phyloP scores from a whole-genome alignment of 2,797 vertebrate genomes.

The Melanotaenia boesemani region DNA sequence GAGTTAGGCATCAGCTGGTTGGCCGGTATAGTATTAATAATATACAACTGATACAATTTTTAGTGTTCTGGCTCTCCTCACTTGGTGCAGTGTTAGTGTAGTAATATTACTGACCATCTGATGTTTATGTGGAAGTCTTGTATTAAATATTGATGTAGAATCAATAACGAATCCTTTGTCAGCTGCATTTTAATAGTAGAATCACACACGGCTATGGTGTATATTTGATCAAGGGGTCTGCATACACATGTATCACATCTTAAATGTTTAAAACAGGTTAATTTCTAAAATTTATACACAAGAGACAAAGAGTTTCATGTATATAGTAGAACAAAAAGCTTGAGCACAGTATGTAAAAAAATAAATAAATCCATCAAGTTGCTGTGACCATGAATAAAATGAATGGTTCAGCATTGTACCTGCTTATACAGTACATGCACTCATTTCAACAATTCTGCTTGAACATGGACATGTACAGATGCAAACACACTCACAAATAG shows the following conservation, averaged over 20 bases:
- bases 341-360: neutral
- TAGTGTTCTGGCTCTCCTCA: neutral
- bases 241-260: neutral
- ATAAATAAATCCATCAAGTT: too few species aligned
- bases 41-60: neutral
- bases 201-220: neutral
- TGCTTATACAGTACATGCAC: neutral
- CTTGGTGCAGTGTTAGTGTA: neutral
- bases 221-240: neutral
- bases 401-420: too few species aligned
- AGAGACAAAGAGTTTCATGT: too few species aligned
- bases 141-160: neutral
- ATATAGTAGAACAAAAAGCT: neutral
- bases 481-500: neutral
- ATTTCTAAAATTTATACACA: neutral
- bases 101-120: neutral
- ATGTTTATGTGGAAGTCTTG: neutral
- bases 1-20: neutral
- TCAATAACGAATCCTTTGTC: neutral
- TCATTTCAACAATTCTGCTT: constrained; percentile 17
- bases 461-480: constrained; percentile 8
- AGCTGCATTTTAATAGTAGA: neutral
- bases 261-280: neutral
- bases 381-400: too few species aligned
- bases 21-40: too few species aligned